Conservation (phyloP, 2,113 vertebrate genomes). For the Sceloporus undulatus region DNA sequence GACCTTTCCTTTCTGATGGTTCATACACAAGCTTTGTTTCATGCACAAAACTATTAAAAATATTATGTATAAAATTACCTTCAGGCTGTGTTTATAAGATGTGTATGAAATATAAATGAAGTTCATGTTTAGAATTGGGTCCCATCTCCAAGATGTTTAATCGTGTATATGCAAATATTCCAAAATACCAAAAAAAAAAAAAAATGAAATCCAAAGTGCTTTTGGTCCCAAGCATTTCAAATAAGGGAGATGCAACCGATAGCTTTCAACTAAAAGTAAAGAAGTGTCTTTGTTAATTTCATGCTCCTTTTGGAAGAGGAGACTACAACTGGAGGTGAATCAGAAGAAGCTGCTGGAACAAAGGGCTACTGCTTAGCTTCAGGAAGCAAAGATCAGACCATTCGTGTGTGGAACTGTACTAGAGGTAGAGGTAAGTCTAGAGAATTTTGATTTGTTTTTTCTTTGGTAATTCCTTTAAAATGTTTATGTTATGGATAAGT, state of each 20-base stretch:
- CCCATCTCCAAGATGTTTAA: no score
- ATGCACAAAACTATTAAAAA: no score
- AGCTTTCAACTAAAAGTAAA: not conserved
- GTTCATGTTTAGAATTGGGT: no score
- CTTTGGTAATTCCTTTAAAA: rapidly evolving
- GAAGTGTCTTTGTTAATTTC: not conserved
- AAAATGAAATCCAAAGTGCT: no score
- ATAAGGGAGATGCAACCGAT: not conserved
- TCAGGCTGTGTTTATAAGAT: no score
- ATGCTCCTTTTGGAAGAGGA: slow-evolving; percentile 64
- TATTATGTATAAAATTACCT: no score
- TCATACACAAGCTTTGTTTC: no score
- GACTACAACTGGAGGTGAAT: slow-evolving; percentile 68
- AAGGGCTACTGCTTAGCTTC: slow-evolving; percentile 89
- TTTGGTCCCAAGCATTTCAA: not conserved
- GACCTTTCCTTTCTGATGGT: no score
- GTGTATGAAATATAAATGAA: no score
- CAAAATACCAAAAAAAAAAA: no score
- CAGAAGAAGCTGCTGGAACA: slow-evolving; percentile 58
- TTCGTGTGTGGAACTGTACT: slow-evolving; percentile 91
- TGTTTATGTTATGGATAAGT: not conserved
- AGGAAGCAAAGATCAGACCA: slow-evolving; percentile 95
- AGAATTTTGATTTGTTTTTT: not conserved
- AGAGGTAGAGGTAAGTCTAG: slow-evolving; percentile 86
- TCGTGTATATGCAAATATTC: no score